Percentiles rank a stretch among this genome's conserved stretches.
These are phyloP conservation scores for Ectemnius cavifrons DNA, from an alignment of 2,888 invertebrate genomes.

Conservation along the genomic window DNA sequence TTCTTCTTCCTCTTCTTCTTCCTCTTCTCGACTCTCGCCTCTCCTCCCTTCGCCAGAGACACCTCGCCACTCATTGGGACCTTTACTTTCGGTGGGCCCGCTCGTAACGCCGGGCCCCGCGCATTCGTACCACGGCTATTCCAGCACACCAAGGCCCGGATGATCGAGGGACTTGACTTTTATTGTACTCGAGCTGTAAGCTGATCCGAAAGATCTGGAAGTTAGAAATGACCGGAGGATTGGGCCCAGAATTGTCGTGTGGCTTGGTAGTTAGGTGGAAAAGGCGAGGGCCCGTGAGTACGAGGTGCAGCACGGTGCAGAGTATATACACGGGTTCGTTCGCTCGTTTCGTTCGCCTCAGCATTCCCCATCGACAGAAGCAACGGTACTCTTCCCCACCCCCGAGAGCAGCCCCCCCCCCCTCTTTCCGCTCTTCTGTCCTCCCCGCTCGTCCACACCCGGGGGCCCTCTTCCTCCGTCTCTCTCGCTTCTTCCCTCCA, in stretches of 20 bases:
- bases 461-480: conserved; percentile 10
- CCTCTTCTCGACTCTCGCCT: background rate
- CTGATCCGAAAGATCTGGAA: no score
- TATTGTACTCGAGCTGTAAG: no score
- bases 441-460: conserved; percentile 16
- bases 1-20: conserved; percentile 3
- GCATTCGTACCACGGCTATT: no score
- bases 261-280: background rate
- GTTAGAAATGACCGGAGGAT: no score
- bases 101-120: no score
- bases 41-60: background rate
- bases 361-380: conserved; percentile 74
- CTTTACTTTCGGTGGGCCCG: conserved; percentile 10
- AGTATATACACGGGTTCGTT: conserved; percentile 42
- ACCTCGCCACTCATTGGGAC: conserved; percentile 4
- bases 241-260: no score
- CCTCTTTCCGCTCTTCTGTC: conserved; percentile 19
- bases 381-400: conserved; percentile 76
- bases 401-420: conserved; percentile 15
- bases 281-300: background rate
- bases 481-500: conserved; percentile 17
- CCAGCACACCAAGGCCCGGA: no score
- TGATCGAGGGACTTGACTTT: no score
- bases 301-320: background rate
- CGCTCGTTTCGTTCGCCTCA: conserved; percentile 58